A percentile compares a stretch with the other conserved stretches of the same genome.
Evolutionary conservation across 2,797 vertebrate species (phyloP).

Genomic region (Hybognathus amarus): DNA sequence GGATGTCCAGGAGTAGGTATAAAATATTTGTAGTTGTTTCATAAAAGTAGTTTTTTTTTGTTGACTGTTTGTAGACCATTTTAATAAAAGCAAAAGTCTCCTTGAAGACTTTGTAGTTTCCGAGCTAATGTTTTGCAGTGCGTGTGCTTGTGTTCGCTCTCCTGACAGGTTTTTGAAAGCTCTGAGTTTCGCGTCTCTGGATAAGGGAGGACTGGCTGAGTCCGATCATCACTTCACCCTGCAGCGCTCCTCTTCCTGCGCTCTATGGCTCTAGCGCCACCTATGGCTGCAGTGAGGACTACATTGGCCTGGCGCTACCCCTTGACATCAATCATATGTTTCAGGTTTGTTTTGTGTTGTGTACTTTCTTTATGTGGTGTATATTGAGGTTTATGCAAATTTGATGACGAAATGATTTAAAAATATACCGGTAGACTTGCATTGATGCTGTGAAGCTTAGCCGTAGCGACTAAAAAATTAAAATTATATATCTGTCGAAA

Average conservation of each 20-base stretch:
- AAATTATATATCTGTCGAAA: neutral
- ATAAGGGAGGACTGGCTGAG: conserved; percentile 88
- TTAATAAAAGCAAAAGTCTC: neutral
- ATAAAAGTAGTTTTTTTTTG: neutral
- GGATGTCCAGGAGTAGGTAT: neutral
- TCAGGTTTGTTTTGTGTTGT: conserved; percentile 72
- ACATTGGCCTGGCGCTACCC: conserved; percentile 84
- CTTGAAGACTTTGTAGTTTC: neutral
- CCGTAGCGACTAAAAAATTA: fast-evolving
- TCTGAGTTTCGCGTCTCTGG: conserved; percentile 86
- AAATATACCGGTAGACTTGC: neutral
- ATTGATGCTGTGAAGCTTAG: neutral
- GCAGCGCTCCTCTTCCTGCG: conserved; percentile 87
- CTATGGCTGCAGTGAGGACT: conserved; percentile 84
- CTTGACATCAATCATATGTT: conserved; percentile 87
- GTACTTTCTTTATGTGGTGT: neutral
- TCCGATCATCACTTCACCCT: conserved; percentile 85
- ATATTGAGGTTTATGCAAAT: neutral
- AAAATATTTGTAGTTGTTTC: neutral
- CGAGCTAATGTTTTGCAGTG: conserved; percentile 5
- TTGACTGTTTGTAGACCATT: neutral
- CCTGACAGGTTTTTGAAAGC: conserved; percentile 85
- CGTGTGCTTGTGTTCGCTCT: neutral
- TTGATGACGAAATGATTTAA: neutral
- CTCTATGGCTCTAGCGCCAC: conserved; percentile 86